A percentile compares a stretch with the other conserved stretches of the same genome.
Evolutionary conservation across 1,140 invertebrate genomes (phyloP).

Genomic region (Ostrea denselamellosa): DNA sequence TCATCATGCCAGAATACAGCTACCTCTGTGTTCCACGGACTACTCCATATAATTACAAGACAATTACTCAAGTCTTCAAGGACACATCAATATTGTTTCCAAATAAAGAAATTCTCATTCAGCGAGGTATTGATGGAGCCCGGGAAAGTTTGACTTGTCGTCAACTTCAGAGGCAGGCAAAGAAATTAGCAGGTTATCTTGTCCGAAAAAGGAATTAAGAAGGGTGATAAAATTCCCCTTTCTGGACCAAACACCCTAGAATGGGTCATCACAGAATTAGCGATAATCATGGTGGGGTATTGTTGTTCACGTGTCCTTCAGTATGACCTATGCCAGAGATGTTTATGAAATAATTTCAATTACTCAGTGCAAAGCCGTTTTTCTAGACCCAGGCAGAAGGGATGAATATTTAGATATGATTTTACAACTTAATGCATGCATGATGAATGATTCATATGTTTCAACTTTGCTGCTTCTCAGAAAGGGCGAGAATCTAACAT

Average conservation of each 20-base stretch:
- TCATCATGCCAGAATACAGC: neutral
- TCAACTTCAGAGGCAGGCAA: neutral
- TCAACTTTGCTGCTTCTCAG: conserved; percentile 2
- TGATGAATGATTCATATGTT: neutral
- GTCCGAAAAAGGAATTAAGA: neutral
- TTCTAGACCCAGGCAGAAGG: conserved; percentile 37
- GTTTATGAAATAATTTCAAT: neutral
- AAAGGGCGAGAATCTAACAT: neutral
- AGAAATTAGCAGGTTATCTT: neutral
- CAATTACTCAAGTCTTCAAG: neutral
- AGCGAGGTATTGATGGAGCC: neutral
- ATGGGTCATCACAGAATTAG: conserved; percentile 28
- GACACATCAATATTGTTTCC: neutral
- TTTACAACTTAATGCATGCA: neutral
- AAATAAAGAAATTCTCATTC: neutral
- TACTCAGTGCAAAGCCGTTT: neutral
- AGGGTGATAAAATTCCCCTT: neutral
- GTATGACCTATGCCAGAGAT: neutral
- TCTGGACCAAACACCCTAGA: conserved; percentile 48
- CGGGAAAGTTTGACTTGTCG: too few species aligned
- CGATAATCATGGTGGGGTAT: conserved; percentile 41
- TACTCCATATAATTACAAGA: neutral
- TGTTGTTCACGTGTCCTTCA: conserved; percentile 39
- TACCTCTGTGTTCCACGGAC: neutral
- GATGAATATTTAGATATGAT: neutral